Evolutionary conservation across 2,888 invertebrate species (phyloP), one percentile per base, ranked within the genome.

Genomic region (Zygogramma bicolorata): DNA sequence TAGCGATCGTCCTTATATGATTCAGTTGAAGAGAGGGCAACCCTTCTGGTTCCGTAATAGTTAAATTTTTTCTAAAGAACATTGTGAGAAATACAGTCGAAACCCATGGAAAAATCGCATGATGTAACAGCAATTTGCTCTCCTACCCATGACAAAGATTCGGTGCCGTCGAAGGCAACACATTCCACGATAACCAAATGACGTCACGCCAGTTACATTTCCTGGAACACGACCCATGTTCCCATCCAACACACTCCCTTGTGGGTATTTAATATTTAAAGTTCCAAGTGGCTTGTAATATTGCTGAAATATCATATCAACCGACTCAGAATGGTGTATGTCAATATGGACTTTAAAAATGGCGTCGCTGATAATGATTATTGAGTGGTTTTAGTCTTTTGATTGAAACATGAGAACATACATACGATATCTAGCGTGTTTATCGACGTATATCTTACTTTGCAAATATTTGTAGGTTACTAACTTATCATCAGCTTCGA

Each of bases 401-500:
- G 70, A 74, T 74, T 74, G 73, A 74, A 76, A 76, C 62, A 76
- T 68, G 76, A 76, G 74, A 76, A 76, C 60, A 31, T 63, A 75
- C 71, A 61, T 57, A 73, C 66, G 71, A 71, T 75, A 75, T 73
- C 75, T 69, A 69, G 71, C 71, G 62, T 76, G 74, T 76, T 75
- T 76, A 74, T 75, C 70, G 67, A 74, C 65, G 60, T 76, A 73
- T 73, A 73, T 76, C 76, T 76, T 76, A 76, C 69, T 71, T 76
- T 63, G 76, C 76, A 76, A 76, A 76, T 76, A 76, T 76, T 76
- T 76, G 74, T 73, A 70, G 73, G 68, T 71, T 75, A 68, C 60
- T 70, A 72, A 75, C 68, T 69, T 74, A 71, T 71, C 71, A 65
- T 59, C 60, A 66, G 72, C 71, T 67, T 75, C 71, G 68, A 68